Percentiles rank a stretch among this genome's conserved stretches.
These are phyloP conservation scores for Dyspetes luteomarginatus DNA, from an alignment of 2,888 invertebrate genomes.

Conservation along the genomic window DNA sequence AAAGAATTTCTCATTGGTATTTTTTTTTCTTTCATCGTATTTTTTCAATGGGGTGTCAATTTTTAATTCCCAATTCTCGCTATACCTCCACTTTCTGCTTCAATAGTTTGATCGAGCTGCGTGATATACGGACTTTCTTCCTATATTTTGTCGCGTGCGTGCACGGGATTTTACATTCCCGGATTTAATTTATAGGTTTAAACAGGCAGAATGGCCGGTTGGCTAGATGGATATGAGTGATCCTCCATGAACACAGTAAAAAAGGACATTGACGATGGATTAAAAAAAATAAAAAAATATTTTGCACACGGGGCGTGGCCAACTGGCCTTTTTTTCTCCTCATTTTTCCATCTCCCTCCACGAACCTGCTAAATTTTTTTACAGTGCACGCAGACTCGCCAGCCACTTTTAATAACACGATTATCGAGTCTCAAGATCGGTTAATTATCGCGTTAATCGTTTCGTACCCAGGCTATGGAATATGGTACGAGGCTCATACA, in stretches of 20 bases:
- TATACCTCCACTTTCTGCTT: too few species aligned
- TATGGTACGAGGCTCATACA: too few species aligned
- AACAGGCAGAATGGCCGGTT: slow-evolving; percentile 72
- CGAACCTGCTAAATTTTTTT: not conserved
- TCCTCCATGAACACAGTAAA: not conserved
- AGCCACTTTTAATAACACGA: slow-evolving; percentile 68
- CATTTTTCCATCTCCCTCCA: not conserved
- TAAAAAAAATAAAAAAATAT: slow-evolving; percentile 65
- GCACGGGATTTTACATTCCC: slow-evolving; percentile 20
- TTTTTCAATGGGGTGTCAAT: not conserved
- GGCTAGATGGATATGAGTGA: not conserved
- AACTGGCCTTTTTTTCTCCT: slow-evolving; percentile 9
- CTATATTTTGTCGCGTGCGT: slow-evolving; percentile 37
- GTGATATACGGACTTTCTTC: not conserved
- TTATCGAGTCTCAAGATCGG: slow-evolving; percentile 68
- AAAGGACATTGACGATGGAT: slow-evolving; percentile 9
- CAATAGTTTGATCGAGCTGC: too few species aligned
- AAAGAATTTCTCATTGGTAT: not conserved
- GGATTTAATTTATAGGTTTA: slow-evolving; percentile 63
- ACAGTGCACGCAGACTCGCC: slow-evolving; percentile 47
- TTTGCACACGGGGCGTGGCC: slow-evolving; percentile 66
- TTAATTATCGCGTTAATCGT: slow-evolving; percentile 72
- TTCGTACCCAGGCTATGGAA: slow-evolving; percentile 27
- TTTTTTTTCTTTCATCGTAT: not conserved
- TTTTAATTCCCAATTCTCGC: slow-evolving; percentile 8